Conservation (phyloP, 2,888 invertebrate species). For the Lasioglossum marginatum region DNA sequence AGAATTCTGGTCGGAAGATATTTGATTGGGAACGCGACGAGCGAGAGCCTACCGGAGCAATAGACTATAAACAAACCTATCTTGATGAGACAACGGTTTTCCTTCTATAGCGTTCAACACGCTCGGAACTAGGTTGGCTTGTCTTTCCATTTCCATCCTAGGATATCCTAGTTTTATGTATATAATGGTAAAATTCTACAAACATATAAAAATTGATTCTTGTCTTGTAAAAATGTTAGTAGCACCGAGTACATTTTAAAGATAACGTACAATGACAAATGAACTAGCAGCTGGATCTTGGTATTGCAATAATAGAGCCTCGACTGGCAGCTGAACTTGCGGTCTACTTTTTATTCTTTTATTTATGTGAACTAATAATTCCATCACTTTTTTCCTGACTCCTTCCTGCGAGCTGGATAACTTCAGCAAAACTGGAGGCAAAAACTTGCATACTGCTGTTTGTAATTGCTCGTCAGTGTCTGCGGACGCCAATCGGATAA, state of each 20-base stretch:
- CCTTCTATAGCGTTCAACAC: slow-evolving; percentile 92
- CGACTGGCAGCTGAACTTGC: slow-evolving; percentile 93
- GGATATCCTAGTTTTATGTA: slow-evolving; percentile 97
- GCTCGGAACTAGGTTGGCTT: slow-evolving; percentile 90
- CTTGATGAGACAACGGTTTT: slow-evolving; percentile 93
- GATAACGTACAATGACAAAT: slow-evolving; percentile 90
- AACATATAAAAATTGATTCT: slow-evolving; percentile 66
- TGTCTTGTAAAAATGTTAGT: background rate
- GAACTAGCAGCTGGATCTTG: slow-evolving; percentile 91
- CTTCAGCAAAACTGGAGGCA: slow-evolving; percentile 96
- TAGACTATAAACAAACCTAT: slow-evolving; percentile 86
- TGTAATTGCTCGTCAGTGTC: slow-evolving; percentile 96
- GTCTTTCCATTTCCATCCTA: slow-evolving; percentile 90
- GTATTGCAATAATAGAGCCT: slow-evolving; percentile 92
- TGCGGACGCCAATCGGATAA: slow-evolving; percentile 94
- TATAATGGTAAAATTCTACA: slow-evolving; percentile 96
- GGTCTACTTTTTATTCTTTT: slow-evolving; percentile 94
- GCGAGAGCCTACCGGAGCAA: background rate
- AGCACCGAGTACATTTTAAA: background rate
- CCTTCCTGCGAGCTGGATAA: slow-evolving; percentile 94
- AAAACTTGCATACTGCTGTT: slow-evolving; percentile 91
- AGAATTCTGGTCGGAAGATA: no score
- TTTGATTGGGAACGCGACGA: background rate
- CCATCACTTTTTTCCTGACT: slow-evolving; percentile 95
- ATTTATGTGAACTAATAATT: slow-evolving; percentile 95